Base-by-base conservation (phyloP, 2,113 vertebrate species). In the Eulemur rufifrons region DNA sequence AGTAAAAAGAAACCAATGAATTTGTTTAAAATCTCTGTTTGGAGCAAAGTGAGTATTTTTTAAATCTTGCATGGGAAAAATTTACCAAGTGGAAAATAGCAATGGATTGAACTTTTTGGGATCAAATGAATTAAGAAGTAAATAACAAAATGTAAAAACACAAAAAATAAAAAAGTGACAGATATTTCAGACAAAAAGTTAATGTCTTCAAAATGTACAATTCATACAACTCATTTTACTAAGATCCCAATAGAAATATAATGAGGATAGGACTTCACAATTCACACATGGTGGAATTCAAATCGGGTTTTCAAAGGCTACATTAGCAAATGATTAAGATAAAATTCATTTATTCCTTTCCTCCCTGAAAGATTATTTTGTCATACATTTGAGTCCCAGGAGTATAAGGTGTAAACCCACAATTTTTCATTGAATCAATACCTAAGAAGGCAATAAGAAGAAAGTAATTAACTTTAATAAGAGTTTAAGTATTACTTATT, bases 61-160 rank as follows among this genome's bases (percentile, higher is more conserved):
- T 13, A 34, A 77, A 54, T 66, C 18, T 52, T 78, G 34, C 45
- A 66, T 10, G 10, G 21, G 34, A 61, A 76, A 86, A 86, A 15
- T 66, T 68, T 82, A 86, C 47, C 39, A 81, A 74, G 20, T 59
- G 2, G 13, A 90, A 74, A 81, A 90, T 25, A 45, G 18, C n/a
- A 95, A 73, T 42, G 11, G 5, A 37, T 66, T 82, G 14, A 82
- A 91, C 1, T 10, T 59, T 66, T 83, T 5, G 2, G 39, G 10
- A 21, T 82, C 21, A 86, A 82, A 9, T 74, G 14, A 86, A 94
- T 78, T 91, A 66, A 86, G 71, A 86, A 34, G 74, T 59, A 96
- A 90, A 81, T 23, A 74, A 37, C 0, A 90, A 85, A 34, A 64
- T 39, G 8, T 0, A 37, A 50, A 83, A 45, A n/a, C 56, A 25